Evolutionary conservation across 2,888 invertebrate genomes (phyloP), one percentile per base, ranked within the genome.

Genomic region (Nephrotoma appendiculata): DNA sequence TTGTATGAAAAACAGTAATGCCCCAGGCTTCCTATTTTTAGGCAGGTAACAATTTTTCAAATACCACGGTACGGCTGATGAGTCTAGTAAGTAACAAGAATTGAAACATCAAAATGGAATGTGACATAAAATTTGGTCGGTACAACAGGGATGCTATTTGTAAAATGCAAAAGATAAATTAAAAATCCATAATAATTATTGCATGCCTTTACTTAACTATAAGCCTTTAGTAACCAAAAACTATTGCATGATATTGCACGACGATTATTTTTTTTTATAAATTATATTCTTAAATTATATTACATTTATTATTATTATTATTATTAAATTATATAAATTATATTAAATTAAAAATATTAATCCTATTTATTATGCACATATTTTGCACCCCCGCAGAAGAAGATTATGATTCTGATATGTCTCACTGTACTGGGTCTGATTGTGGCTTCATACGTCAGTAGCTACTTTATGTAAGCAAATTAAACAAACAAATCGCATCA

Each of bases 371-470:
- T 43, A 84, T 43, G 43, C 84, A 84, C 84, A 84, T 43, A 84
- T 43, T 42, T 48, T 86, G 41, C 71, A 85, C 88, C 87, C 87
- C 88, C 94, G 94, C 95, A 96, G 96, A 96, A 96, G 96, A 95
- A 96, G 95, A 96, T 96, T 93, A 95, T 96, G 95, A 96, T 97
- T 94, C 94, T 96, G 93, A 95, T 96, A 94, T 97, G 97, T 94
- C 94, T 97, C 93, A 94, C 96, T 92, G 94, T 97, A 92, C 94
- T 96, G 93, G 95, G 95, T 92, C 93, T 96, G 93, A 95, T 96
- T 91, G 93, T 96, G 92, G 95, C 95, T 90, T 93, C 95, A 92
- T 94, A 94, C 92, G 93, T 95, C 91, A 93, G 93, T 92, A 93
- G 93, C 91, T 92, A 92, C 92, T 92, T 94, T 92, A 91, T 92